Percentiles rank a stretch among this genome's conserved stretches.
phyloP scores from a whole-genome alignment of 2,113 vertebrate genomes.

The Sebastes fasciatus region DNA sequence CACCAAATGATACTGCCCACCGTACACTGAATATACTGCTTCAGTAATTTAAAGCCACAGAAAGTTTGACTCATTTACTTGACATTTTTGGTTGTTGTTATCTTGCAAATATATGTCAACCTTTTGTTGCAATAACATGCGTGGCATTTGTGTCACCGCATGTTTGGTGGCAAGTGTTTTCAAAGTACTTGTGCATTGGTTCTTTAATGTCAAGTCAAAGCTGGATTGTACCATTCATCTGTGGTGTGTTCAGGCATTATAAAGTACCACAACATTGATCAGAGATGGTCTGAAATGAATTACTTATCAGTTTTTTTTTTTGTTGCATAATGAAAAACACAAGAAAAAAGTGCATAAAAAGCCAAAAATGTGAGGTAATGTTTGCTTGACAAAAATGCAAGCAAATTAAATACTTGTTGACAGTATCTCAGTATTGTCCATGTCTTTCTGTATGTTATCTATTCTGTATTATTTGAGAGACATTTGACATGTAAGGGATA shows the following conservation, averaged over 20 bases:
- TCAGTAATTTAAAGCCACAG: background rate
- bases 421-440: background rate
- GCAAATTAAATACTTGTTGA: background rate
- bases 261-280: background rate
- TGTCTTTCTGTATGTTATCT: background rate
- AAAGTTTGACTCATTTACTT: background rate
- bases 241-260: slow-evolving; percentile 2
- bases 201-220: slow-evolving; percentile 3
- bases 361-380: background rate
- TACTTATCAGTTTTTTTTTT: background rate
- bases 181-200: background rate
- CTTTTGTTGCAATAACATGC: background rate
- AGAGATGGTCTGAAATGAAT: background rate
- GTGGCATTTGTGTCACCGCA: background rate
- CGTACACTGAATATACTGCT: background rate
- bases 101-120: background rate
- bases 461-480: slow-evolving; percentile 3
- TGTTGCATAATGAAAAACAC: background rate
- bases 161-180: background rate
- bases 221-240: background rate
- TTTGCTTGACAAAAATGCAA: background rate
- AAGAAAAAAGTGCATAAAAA: background rate
- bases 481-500: slow-evolving; percentile 1
- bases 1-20: background rate
- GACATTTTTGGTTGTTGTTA: background rate